Percentiles rank a stretch among this genome's conserved stretches.
Evolutionary conservation across 37 sponge, comb jelly and placozoan genomes (phyloP).

Genomic region (Halisarca cf. caerulea): DNA sequence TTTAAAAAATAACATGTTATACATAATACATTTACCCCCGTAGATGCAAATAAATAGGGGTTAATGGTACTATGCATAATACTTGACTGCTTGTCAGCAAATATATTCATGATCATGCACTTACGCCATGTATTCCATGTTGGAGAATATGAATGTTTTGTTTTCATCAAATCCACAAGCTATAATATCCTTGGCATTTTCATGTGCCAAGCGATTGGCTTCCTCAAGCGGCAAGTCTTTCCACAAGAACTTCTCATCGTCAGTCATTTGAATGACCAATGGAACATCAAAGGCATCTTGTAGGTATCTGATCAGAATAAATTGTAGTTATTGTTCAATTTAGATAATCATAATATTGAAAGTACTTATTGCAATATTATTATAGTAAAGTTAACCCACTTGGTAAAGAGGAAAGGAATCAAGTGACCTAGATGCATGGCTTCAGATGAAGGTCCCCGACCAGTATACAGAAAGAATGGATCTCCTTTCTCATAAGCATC

Average conservation of each 20-base stretch:
- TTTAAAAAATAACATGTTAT: too few species aligned
- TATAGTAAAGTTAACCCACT: slow-evolving; percentile 49
- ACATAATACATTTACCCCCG: too few species aligned
- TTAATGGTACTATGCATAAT: too few species aligned
- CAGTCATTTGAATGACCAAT: slow-evolving; percentile 90
- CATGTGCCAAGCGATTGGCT: slow-evolving; percentile 69
- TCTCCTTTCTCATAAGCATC: slow-evolving; percentile 72
- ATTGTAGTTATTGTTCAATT: too few species aligned
- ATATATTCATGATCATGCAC: neutral
- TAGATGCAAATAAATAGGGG: too few species aligned
- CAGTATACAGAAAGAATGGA: slow-evolving; percentile 91
- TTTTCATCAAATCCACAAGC: slow-evolving; percentile 88
- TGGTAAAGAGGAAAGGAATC: slow-evolving; percentile 90
- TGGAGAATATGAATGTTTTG: slow-evolving; percentile 91
- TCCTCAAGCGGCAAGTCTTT: slow-evolving; percentile 81
- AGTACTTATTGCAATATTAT: too few species aligned
- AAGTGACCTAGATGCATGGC: slow-evolving; percentile 90
- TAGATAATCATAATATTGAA: neutral
- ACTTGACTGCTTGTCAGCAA: neutral
- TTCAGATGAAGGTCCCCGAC: slow-evolving; percentile 88
- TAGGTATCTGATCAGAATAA: slow-evolving; percentile 66
- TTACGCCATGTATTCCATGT: slow-evolving; percentile 80
- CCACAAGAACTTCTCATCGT: slow-evolving; percentile 96
- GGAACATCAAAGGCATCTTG: slow-evolving; percentile 93
- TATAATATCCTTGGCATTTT: slow-evolving; percentile 94